Evolutionary conservation across 1,140 invertebrate genomes (phyloP).

Genomic region (Rhysida immarginata): DNA sequence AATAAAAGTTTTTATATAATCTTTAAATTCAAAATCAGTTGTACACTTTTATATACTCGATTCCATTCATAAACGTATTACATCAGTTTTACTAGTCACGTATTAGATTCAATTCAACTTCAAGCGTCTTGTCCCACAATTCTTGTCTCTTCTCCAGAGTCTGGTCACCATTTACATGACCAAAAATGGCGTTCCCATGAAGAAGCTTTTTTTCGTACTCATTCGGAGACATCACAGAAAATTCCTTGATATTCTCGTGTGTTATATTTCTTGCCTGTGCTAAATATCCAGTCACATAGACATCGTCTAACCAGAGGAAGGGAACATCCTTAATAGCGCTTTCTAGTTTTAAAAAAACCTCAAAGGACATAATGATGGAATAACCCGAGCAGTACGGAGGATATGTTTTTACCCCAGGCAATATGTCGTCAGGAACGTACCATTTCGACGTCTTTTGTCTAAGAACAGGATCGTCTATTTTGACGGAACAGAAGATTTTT

Average conservation of each 20-base stretch:
- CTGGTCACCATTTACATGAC: not conserved
- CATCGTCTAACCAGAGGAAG: constrained; percentile 32
- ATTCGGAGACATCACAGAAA: not conserved
- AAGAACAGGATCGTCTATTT: constrained; percentile 23
- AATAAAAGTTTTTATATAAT: too few relatives aligned
- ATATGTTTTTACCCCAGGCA: constrained; percentile 22
- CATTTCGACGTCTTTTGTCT: constrained; percentile 28
- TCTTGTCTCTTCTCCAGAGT: not conserved
- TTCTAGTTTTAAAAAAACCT: constrained; percentile 21
- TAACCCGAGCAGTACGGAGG: constrained; percentile 30
- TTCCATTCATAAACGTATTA: not conserved
- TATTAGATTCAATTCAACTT: not conserved
- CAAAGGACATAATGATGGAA: constrained; percentile 24
- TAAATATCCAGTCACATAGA: constrained; percentile 30
- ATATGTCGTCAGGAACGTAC: constrained; percentile 25
- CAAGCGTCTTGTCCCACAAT: not conserved
- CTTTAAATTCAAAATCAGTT: too few relatives aligned
- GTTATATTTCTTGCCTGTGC: constrained; percentile 7
- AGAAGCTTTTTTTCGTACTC: not conserved
- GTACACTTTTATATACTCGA: not conserved
- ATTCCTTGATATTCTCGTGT: not conserved
- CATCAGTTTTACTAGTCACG: not conserved
- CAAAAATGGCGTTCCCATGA: not conserved
- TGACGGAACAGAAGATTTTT: constrained; percentile 28
- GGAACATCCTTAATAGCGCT: constrained; percentile 20